Base-by-base conservation (phyloP, 2,888 invertebrate species). In the Trissolcus japonicus region DNA sequence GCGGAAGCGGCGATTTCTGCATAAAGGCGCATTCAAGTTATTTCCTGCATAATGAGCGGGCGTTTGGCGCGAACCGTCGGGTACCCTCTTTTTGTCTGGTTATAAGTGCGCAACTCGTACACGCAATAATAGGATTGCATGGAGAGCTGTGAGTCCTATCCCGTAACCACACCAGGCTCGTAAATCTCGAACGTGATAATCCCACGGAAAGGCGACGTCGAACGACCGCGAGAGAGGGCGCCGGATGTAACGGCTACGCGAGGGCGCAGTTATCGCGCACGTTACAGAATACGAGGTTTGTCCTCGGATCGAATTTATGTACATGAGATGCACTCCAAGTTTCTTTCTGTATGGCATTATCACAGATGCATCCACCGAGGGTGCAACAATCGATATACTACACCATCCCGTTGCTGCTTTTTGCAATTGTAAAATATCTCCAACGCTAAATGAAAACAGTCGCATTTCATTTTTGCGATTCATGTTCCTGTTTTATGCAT, bases 151-250 rank as follows among this genome's bases (percentile, higher is more conserved):
- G 61, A 55, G 65, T 51, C 29, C 16, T 62, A 62, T 56, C 69
- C 68, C 50, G 62, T 51, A 57, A 71, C 56, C 71, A 41, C 63
- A 16, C 56, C 7, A 43, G 1, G 62, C 54, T 65, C 72, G 63
- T 72, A 72, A 72, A 72, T 72, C 72, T 72, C 46, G 54, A 17
- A 63, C 72, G 63, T 73, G 73, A 73, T 73, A 73, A 73, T 73
- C 73, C 66, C 66, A 73, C 73, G 65, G 53, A 65, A 43, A 57
- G 48, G 55, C 56, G 43, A 50, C 57, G 62, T 53, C 41, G 57
- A 63, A 48, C 35, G 46, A 46, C 54, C 60, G 53, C 13, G 29
- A 16, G 53, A 68, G 46, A 43, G 54, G 48, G 46, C 65, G 60
- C 46, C 50, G 46, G 51, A 66, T 50, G 40, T 62, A 62, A 63